Evolutionary conservation across 2,797 vertebrate genomes (phyloP), one percentile per base, ranked within the genome.

Genomic region (Sparus aurata): DNA sequence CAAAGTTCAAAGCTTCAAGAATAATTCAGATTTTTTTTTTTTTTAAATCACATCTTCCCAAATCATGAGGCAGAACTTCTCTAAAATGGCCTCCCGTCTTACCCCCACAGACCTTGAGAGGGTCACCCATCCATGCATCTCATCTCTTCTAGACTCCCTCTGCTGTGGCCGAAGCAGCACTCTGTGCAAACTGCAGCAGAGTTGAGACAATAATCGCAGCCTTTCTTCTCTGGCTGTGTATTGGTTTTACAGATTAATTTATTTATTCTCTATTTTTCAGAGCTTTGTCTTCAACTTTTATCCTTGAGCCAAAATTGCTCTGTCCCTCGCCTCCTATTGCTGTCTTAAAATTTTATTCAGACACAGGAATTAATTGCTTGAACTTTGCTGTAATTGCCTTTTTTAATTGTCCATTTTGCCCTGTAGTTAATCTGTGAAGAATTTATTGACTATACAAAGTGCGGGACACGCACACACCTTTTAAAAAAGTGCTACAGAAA

Each of bases 51-150:
- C 25, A 23, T 23, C 7, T 45, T 49, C 1, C 38, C 17, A 52
- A 54, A 57, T 69, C n/a, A 50, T 63, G 52, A 59, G 50, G 23
- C 10, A 16, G 1, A 69, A n/a, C 17, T 1, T 23, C 61, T 61
- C 41, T 49, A 53, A 67, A 77, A 60, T 13, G 43, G 43, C 60
- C 47, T 71, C 61, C 50, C 61, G 57, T 66, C 69, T 71, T 43
- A 85, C 78, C 69, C 82, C 79, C 69, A 76, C 59, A 75, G 72
- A 85, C 82, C 73, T 75, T 75, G 69, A 71, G 66, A 86, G 67
- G 73, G 67, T 87, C 80, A 77, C 88, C 73, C 62, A 77, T 86
- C 59, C 83, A 75, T 86, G 79, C 76, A 83, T 85, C 77, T 85
- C 75, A 87, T 90, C 62, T 85, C 34, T 20, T 75, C 50, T 72